Evolutionary conservation across 2,888 invertebrate genomes (phyloP), one percentile per base, ranked within the genome.

Genomic region (Philaethria dido): DNA sequence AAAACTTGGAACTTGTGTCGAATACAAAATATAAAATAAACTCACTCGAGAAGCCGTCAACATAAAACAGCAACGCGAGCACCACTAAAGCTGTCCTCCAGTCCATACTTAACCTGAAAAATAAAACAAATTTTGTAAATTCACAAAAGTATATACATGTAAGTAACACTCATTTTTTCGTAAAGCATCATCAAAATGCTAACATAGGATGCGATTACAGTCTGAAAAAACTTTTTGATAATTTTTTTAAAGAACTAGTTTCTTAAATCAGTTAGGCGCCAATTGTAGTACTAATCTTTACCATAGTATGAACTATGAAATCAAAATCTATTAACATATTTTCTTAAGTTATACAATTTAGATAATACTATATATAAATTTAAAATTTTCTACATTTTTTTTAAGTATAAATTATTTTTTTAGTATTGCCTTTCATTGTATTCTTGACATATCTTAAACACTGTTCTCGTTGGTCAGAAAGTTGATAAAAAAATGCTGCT

Each of bases 1-100:
- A 64, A 60, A 60, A 18, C 45, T 29, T 18, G 45, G 44, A 1
- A 44, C 25, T 60, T 33, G 25, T 29, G 44, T 33, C 14, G 44
- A 60, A 45, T 44, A 60, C 45, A 33, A 52, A 22, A 36, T 16
- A 55, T 59, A 36, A 59, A 54, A 60, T 59, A 44, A 63, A 78
- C 92, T 90, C 81, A 93, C 93, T 93, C 74, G 93, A 93, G 78
- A 79, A 93, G 70, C 91, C 92, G 76, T 90, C 88, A 73, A 84
- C 87, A 75, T 83, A 85, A 69, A 83, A 83, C 70, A 87, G 84
- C 71, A 89, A 72, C 20, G 84, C 80, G 65, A 88, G 79, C 68
- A 82, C 74, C 68, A 88, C 72, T 50, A 90, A 73, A 66, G 80
- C 80, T 64, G 86, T 84, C 68, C 81, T 80, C 93, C 93, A 92